These are phyloP conservation scores for Epinephelus lanceolatus DNA, from an alignment of 2,113 vertebrate genomes.

Conservation along the genomic window DNA sequence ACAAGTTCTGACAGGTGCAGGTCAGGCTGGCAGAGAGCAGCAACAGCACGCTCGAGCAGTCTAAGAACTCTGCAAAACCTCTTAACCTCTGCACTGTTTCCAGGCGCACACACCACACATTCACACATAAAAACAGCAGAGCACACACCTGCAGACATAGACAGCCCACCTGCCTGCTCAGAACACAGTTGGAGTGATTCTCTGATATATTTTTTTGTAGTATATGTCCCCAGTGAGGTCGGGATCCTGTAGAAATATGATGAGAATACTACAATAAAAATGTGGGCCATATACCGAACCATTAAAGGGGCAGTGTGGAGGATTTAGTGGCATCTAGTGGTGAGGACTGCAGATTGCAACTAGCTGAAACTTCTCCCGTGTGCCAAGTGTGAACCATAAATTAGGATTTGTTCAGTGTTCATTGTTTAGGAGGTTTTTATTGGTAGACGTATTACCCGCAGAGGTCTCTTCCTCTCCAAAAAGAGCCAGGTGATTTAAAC, in stretches of 20 bases:
- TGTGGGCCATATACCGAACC: background rate
- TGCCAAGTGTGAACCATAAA: too few species aligned
- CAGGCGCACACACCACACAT: background rate
- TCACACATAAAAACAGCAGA: slow-evolving; percentile 3
- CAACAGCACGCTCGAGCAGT: slow-evolving; percentile 4
- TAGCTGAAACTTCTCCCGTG: too few species aligned
- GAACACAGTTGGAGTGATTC: background rate
- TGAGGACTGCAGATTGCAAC: too few species aligned
- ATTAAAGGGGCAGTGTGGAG: too few species aligned
- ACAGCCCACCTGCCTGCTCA: background rate
- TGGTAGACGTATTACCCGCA: too few species aligned
- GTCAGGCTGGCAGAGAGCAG: slow-evolving; percentile 26
- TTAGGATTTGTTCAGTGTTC: too few species aligned
- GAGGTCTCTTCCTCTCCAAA: too few species aligned
- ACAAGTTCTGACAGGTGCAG: slow-evolving; percentile 51
- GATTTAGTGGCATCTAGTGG: too few species aligned
- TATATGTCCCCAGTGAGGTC: background rate
- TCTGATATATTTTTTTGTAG: background rate
- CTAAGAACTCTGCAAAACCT: slow-evolving; percentile 39
- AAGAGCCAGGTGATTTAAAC: too few species aligned
- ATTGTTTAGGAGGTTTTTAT: too few species aligned
- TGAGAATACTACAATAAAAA: background rate
- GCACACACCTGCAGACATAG: slow-evolving; percentile 36
- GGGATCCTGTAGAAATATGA: background rate
- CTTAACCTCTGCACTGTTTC: slow-evolving; percentile 45